Conservation (phyloP, 2,888 invertebrate genomes). For the Lasioglossum lativentre region DNA sequence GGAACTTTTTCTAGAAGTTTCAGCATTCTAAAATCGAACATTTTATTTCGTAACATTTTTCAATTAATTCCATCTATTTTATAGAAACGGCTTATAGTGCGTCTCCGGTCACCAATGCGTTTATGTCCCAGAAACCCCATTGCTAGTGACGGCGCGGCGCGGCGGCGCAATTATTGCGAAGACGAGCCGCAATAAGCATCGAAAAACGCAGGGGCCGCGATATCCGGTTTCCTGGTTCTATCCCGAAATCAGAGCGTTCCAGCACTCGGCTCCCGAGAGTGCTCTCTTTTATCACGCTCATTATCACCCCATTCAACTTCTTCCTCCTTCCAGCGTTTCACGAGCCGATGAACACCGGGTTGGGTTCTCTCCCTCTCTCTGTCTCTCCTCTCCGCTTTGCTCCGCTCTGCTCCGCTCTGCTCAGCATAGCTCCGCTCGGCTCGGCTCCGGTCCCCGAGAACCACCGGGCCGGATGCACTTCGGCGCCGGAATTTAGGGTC, state of each 20-base stretch:
- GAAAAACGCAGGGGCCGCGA: not conserved
- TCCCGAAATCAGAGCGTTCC: conserved; percentile 39
- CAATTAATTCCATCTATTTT: not conserved
- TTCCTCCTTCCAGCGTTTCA: conserved; percentile 8
- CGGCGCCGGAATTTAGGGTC: conserved; percentile 67
- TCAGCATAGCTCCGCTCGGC: not conserved
- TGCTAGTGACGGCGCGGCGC: too few species aligned
- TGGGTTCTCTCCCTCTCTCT: not conserved
- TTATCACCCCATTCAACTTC: conserved; percentile 50
- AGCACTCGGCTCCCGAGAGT: conserved; percentile 14
- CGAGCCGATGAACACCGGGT: conserved; percentile 31
- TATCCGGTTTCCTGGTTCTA: conserved; percentile 17
- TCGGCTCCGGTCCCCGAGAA: conserved; percentile 20
- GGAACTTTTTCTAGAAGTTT: too few species aligned
- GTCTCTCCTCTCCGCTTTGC: not conserved
- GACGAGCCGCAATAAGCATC: not conserved
- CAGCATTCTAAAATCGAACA: not conserved
- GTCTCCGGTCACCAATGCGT: not conserved
- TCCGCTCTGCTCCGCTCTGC: not conserved
- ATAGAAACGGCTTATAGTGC: not conserved
- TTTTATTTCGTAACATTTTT: not conserved
- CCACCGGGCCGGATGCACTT: conserved; percentile 54
- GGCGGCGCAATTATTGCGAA: not conserved
- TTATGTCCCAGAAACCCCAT: not conserved
- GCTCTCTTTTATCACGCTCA: conserved; percentile 51